A percentile compares a stretch with the other conserved stretches of the same genome.
These are phyloP conservation scores for Eupithecia abbreviata DNA, from an alignment of 2,888 invertebrate genomes.

Conservation along the genomic window DNA sequence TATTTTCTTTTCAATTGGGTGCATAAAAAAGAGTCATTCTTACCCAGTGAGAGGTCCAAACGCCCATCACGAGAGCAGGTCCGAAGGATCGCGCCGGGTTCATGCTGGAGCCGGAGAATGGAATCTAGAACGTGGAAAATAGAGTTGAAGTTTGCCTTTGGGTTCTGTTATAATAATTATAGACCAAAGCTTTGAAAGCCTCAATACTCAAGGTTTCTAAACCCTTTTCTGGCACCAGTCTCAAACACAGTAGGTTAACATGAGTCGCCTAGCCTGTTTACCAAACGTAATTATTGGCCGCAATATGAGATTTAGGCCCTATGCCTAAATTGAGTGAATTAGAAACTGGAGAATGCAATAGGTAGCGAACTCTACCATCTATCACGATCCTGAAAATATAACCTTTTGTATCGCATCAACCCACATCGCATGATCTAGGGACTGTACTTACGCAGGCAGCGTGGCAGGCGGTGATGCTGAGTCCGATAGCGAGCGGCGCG, in stretches of 20 bases:
- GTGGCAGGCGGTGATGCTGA: constrained; percentile 93
- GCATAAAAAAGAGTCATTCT: constrained; percentile 42
- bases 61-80: constrained; percentile 90
- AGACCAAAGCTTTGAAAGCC: neutral
- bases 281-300: too few relatives aligned
- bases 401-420: too few relatives aligned
- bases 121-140: constrained; percentile 82
- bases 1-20: neutral
- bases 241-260: too few relatives aligned
- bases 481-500: constrained; percentile 93
- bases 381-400: too few relatives aligned
- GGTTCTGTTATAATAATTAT: neutral
- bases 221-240: too few relatives aligned
- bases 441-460: constrained; percentile 89
- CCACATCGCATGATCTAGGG: too few relatives aligned
- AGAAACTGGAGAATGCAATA: too few relatives aligned
- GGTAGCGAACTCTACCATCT: too few relatives aligned
- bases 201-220: too few relatives aligned
- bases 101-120: constrained; percentile 94
- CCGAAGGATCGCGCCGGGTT: constrained; percentile 96
- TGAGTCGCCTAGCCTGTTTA: too few relatives aligned
- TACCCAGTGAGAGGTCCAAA: constrained; percentile 93
- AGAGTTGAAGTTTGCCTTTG: neutral
- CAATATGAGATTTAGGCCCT: too few relatives aligned
- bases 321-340: too few relatives aligned